Base-by-base conservation (phyloP, 2,888 invertebrate species). In the Calliopum simillimum region DNA sequence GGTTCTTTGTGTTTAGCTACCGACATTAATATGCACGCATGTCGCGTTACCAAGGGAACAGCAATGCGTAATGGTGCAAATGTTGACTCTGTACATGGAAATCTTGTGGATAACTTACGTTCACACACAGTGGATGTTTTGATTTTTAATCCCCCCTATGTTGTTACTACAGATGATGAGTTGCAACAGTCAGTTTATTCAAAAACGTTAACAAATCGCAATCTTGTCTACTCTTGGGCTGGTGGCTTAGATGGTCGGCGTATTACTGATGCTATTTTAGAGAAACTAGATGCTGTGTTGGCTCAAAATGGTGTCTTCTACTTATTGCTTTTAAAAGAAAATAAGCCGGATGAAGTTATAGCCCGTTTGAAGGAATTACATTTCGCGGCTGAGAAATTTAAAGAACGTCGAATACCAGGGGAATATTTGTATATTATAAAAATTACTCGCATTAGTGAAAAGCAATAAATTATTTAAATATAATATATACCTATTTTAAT, bases 141-240 rank as follows among this genome's bases (percentile, higher is more conserved):
- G 68, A 82, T 99, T 66, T 99, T 98, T 82, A 99, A 99, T 89
- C 99, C 99, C 2, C 99, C 99, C 0, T 99, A 99, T 88, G 99
- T 99, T 51, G 94, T 95, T 1, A 98, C 98, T 1, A 90, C 91
- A 11, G 87, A 90, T 56, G 87, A 89, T 16, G 97, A 98, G 87
- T 89, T 94, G 70, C 85, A 79, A 1, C 67, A 72, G 12, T n/a
- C 13, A 75, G 23, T 21, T 4, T 23, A 44, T 12, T 43, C 25
- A 13, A 44, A 21, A 23, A 64, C 63, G 0, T n/a, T 47, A 25
- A 76, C 76, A 2, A 72, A 76, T 43, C 66, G 68, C 6, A 76
- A 79, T 66, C 67, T 84, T 16, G 74, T 79, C 12, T 77, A 76
- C 62, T 82, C 86, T 66, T 96, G 95, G 94, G 94, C 95, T 2